phyloP scores from a whole-genome alignment of 2,888 invertebrate species.

The Dexiosoma caninum region DNA sequence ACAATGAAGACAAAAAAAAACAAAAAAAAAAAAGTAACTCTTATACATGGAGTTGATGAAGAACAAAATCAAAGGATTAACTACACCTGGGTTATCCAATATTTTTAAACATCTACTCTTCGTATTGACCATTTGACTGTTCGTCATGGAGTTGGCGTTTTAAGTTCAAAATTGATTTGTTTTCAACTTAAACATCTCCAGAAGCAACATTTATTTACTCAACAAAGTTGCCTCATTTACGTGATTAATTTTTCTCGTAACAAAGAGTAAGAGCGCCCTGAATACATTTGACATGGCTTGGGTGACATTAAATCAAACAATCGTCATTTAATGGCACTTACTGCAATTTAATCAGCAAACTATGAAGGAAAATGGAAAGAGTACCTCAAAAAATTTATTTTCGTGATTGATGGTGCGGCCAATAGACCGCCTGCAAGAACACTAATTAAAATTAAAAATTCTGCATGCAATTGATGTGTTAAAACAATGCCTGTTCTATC shows the following conservation, averaged over 20 bases:
- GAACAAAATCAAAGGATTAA: conserved; percentile 12
- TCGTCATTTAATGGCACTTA: conserved; percentile 7
- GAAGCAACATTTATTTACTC: not conserved
- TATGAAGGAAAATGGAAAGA: not conserved
- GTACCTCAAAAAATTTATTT: not conserved
- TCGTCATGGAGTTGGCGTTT: not conserved
- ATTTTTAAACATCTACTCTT: not conserved
- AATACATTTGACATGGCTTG: conserved; percentile 15
- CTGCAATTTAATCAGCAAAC: conserved; percentile 4
- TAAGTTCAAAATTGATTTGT: conserved; percentile 6
- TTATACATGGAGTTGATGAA: conserved; percentile 25
- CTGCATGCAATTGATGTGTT: not conserved
- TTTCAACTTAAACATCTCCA: not conserved
- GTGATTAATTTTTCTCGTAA: not conserved
- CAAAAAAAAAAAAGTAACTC: conserved; percentile 37
- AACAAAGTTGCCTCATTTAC: not conserved
- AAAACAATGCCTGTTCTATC: not conserved
- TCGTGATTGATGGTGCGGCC: conserved; percentile 49
- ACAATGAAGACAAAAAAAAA: conserved; percentile 49
- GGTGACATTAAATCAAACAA: conserved; percentile 48
- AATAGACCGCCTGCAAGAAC: conserved; percentile 46
- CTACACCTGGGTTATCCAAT: not conserved
- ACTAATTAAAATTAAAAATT: conserved; percentile 40
- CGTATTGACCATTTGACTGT: not conserved
- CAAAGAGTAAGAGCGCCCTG: not conserved